Evolutionary conservation across 2,113 vertebrate species (phyloP).

Genomic region (Burhinus bistriatus): DNA sequence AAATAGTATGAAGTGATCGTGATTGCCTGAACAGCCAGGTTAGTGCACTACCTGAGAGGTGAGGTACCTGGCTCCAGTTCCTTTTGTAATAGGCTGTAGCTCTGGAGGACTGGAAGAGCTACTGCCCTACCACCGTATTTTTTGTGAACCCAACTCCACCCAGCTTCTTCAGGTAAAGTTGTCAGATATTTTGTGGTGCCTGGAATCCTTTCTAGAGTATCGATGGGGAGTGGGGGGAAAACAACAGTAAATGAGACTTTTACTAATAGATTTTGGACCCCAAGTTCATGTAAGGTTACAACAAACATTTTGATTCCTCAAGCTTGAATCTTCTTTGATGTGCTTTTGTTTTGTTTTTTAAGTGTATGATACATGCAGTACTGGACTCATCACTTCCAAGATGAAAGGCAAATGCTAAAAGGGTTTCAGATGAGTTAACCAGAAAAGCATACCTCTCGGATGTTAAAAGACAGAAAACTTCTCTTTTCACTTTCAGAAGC

Average conservation of each 20-base stretch:
- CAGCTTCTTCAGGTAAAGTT: neutral
- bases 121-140: neutral
- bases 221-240: neutral
- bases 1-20: neutral
- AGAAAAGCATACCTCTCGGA: neutral
- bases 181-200: neutral
- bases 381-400: neutral
- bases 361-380: neutral
- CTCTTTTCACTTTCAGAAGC: neutral
- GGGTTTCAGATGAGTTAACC: neutral
- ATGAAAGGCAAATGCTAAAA: conserved; percentile 20
- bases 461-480: neutral
- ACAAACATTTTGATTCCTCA: neutral
- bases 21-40: neutral
- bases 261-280: neutral
- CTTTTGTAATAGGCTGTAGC: neutral
- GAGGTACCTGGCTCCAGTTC: neutral
- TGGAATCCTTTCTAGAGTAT: neutral
- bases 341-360: conserved; percentile 7
- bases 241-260: neutral
- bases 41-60: neutral
- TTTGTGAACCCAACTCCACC: neutral
- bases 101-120: neutral
- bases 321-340: conserved; percentile 1
- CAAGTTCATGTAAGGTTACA: neutral